A percentile compares a stretch with the other conserved stretches of the same genome.
phyloP scores from a whole-genome alignment of 2,888 invertebrate genomes.

The Trachelus troglodyta region DNA sequence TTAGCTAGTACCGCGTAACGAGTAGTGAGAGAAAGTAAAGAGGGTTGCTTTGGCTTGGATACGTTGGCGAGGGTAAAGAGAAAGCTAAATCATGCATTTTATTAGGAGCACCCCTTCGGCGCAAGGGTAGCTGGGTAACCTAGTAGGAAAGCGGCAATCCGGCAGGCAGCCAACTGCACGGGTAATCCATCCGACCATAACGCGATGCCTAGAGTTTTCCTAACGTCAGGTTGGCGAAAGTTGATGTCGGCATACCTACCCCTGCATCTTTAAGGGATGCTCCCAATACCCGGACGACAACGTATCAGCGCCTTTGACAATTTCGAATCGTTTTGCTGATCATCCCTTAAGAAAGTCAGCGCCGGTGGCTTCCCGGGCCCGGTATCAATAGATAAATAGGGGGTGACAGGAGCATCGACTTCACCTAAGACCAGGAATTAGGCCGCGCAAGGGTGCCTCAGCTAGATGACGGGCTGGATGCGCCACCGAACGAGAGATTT shows the following conservation, averaged over 20 bases:
- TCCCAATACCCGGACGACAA: not conserved
- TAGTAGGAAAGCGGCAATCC: not conserved
- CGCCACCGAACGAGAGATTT: conserved; percentile 17
- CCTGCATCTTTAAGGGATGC: not conserved
- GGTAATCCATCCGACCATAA: not conserved
- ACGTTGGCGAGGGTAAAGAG: conserved; percentile 39
- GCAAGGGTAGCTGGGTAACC: not conserved
- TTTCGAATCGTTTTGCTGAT: not conserved
- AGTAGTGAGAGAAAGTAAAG: conserved; percentile 47
- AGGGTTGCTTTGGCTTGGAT: conserved; percentile 42
- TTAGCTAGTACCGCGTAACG: conserved; percentile 15
- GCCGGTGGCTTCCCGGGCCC: not conserved
- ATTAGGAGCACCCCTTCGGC: conserved; percentile 36
- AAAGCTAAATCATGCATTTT: conserved; percentile 63
- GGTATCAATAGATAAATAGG: conserved; percentile 6
- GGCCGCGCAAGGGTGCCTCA: not conserved
- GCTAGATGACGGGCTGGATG: conserved; percentile 10
- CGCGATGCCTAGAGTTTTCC: not conserved
- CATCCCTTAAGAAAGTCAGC: not conserved
- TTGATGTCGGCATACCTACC: not conserved
- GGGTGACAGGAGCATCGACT: not conserved
- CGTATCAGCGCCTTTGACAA: not conserved
- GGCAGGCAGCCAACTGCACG: not conserved
- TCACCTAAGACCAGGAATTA: not conserved
- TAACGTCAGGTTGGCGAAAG: not conserved